Percentiles rank a stretch among this genome's conserved stretches.
Evolutionary conservation across 1,140 invertebrate species (phyloP).

Genomic region (Saccostrea echinata): DNA sequence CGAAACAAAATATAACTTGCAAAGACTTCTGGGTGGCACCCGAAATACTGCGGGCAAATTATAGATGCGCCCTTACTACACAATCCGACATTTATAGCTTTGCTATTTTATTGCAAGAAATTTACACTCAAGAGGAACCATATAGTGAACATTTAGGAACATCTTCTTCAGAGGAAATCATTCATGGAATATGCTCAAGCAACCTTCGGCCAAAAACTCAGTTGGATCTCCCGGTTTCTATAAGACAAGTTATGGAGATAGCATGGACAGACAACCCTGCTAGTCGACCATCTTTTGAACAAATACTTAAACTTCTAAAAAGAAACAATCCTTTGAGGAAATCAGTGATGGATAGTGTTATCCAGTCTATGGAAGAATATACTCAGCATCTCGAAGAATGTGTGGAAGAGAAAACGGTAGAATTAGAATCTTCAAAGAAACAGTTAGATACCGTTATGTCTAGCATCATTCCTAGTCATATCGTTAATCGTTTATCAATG

Average conservation of each 20-base stretch:
- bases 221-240: conserved; percentile 60
- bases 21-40: conserved; percentile 71
- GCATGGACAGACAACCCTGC: conserved; percentile 65
- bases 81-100: conserved; percentile 70
- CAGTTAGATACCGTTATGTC: conserved; percentile 42
- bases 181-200: conserved; percentile 59
- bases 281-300: conserved; percentile 65
- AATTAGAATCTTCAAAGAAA: conserved; percentile 38
- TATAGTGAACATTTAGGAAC: conserved; percentile 64
- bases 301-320: conserved; percentile 63
- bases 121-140: conserved; percentile 71
- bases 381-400: conserved; percentile 65
- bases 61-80: conserved; percentile 53
- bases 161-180: conserved; percentile 59
- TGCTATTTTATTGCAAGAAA: conserved; percentile 71
- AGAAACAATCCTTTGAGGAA: conserved; percentile 56
- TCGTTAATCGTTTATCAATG: background rate
- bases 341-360: conserved; percentile 71
- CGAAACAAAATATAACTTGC: background rate
- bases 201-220: conserved; percentile 62
- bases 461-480: conserved; percentile 41
- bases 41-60: conserved; percentile 64
- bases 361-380: conserved; percentile 74
- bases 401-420: conserved; percentile 44
- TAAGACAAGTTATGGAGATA: conserved; percentile 70